Evolutionary conservation across 2,888 invertebrate species (phyloP).

Genomic region (Pachliopta kotzebuea): DNA sequence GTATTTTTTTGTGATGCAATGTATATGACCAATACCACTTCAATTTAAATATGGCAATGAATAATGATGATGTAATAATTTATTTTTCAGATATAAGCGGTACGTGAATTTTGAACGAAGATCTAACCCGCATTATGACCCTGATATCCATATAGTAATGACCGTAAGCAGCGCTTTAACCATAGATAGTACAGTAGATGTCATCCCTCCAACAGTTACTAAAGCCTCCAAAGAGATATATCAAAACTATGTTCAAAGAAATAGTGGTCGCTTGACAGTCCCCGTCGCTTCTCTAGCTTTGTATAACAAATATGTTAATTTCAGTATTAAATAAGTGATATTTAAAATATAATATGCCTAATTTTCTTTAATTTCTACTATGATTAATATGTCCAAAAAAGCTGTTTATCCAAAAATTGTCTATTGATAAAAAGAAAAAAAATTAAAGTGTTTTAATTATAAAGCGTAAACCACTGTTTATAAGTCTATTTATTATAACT

Average conservation of each 20-base stretch:
- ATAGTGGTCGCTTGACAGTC: constrained; percentile 73
- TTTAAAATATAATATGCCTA: not conserved
- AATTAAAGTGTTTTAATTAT: no score
- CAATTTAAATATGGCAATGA: no score
- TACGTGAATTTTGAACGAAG: constrained; percentile 83
- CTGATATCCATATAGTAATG: constrained; percentile 76
- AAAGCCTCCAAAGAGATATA: constrained; percentile 84
- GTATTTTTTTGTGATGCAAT: no score
- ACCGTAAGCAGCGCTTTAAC: constrained; percentile 83
- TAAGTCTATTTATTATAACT: no score
- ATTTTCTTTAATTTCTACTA: no score
- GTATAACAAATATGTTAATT: constrained; percentile 63
- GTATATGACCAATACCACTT: no score
- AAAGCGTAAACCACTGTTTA: no score
- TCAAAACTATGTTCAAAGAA: constrained; percentile 82
- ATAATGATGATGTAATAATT: not conserved
- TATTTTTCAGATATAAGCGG: constrained; percentile 73
- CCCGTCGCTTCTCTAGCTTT: constrained; percentile 45
- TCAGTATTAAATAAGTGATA: constrained; percentile 39
- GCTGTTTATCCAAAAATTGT: no score
- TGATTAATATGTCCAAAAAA: no score
- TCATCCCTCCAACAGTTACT: constrained; percentile 84
- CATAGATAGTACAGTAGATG: constrained; percentile 82
- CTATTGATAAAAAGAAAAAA: no score
- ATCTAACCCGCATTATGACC: constrained; percentile 76